A percentile compares a stretch with the other conserved stretches of the same genome.
Conservation (phyloP, 2,797 vertebrate genomes). For the Acestrorhynchus altus region DNA sequence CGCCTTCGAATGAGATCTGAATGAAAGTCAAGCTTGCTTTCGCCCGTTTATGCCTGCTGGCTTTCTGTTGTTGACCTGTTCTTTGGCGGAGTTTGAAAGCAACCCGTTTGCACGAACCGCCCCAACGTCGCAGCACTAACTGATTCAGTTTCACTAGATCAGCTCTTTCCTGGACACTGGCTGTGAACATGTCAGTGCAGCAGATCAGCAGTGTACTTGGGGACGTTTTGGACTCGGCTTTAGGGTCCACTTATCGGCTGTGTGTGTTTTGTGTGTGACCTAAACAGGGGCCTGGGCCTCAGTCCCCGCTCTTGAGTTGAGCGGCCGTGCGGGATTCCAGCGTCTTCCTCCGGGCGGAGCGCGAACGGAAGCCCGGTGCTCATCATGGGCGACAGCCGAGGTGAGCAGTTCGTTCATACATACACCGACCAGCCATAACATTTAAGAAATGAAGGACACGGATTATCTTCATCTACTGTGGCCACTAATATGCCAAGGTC, state of each 20-base stretch:
- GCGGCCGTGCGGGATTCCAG: conserved; percentile 64
- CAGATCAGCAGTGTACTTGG: too few relatives aligned
- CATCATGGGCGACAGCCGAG: conserved; percentile 83
- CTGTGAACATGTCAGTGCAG: too few relatives aligned
- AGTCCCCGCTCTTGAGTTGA: conserved; percentile 83
- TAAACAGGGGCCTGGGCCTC: conserved; percentile 74
- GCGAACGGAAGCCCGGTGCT: conserved; percentile 45
- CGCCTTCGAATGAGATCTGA: neutral
- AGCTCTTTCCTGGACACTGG: too few relatives aligned
- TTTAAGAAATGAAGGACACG: too few relatives aligned
- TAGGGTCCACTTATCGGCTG: neutral
- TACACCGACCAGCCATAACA: too few relatives aligned
- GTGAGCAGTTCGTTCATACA: too few relatives aligned
- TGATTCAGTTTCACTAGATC: too few relatives aligned
- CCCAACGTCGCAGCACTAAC: too few relatives aligned
- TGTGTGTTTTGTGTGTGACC: conserved; percentile 16
- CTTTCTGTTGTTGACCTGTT: too few relatives aligned
- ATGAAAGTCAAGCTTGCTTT: neutral
- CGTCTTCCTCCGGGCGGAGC: conserved; percentile 51
- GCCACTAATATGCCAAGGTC: too few relatives aligned
- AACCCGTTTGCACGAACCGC: neutral
- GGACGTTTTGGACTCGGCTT: neutral
- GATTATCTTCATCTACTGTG: too few relatives aligned
- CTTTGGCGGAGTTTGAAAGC: neutral
- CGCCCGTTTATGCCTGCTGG: neutral